A percentile compares a stretch with the other conserved stretches of the same genome.
Evolutionary conservation across 2,113 vertebrate genomes (phyloP).

Genomic region (Melozone crissalis): DNA sequence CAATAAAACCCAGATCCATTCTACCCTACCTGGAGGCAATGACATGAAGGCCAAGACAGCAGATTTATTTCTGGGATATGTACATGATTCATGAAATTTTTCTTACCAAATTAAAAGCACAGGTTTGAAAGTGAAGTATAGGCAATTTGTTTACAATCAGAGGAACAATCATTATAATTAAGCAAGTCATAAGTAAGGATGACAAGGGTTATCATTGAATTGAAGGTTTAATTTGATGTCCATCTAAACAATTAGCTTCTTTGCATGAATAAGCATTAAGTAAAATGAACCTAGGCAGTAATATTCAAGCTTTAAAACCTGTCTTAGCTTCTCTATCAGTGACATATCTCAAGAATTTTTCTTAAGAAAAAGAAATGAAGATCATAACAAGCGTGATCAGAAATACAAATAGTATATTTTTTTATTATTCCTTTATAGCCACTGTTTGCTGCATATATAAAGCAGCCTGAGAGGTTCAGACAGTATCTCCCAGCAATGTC

Average conservation of each 20-base stretch:
- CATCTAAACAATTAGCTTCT: not conserved
- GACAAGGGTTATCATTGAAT: not conserved
- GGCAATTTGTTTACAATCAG: not conserved
- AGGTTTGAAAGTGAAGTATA: not conserved
- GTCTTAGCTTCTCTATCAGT: not conserved
- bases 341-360: not conserved
- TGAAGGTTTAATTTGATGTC: not conserved
- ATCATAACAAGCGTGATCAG: not conserved
- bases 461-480: not conserved
- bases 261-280: not conserved
- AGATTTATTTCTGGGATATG: not conserved
- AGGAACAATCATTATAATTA: not conserved
- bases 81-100: not conserved
- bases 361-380: not conserved
- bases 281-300: not conserved
- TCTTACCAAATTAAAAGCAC: not conserved
- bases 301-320: not conserved
- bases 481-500: not conserved
- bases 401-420: not conserved
- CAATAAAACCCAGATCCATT: not conserved
- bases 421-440: not conserved
- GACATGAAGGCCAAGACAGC: not conserved
- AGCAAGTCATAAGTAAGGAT: not conserved
- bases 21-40: not conserved
- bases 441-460: not conserved